Percentiles rank a stretch among this genome's conserved stretches.
phyloP scores from a whole-genome alignment of 1,140 invertebrate species.

The Bombus terrestris region DNA sequence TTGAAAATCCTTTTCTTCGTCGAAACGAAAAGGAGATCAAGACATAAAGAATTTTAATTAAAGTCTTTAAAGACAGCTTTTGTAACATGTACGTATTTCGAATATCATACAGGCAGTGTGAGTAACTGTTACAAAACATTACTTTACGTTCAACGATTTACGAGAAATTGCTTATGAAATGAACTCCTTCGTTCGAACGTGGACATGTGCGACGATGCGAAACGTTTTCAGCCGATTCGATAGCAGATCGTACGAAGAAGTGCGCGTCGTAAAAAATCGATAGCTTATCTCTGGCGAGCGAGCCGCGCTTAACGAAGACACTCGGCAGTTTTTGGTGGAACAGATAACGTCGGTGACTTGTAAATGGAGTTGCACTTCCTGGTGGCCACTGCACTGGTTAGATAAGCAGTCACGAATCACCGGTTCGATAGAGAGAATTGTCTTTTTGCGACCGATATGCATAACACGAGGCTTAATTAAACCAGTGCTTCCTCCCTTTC shows the following conservation, averaged over 20 bases:
- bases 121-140: too few relatives aligned
- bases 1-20: not conserved
- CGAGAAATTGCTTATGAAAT: too few relatives aligned
- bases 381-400: too few relatives aligned
- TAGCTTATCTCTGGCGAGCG: not conserved
- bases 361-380: conserved; percentile 23
- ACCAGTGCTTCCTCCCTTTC: not conserved
- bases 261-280: conserved; percentile 21
- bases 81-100: too few relatives aligned
- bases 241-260: conserved; percentile 6
- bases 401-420: not conserved
- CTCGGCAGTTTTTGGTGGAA: not conserved
- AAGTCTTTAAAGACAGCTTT: too few relatives aligned
- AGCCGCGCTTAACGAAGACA: conserved; percentile 28
- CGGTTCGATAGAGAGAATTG: not conserved
- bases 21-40: not conserved
- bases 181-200: too few relatives aligned
- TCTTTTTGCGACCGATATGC: not conserved
- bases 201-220: too few relatives aligned
- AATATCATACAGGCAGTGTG: too few relatives aligned
- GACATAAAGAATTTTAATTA: too few relatives aligned
- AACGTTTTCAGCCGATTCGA: not conserved
- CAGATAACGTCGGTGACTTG: conserved; percentile 36
- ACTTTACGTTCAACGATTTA: too few relatives aligned
- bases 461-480: not conserved